phyloP scores from a whole-genome alignment of 1,140 invertebrate genomes.

The Diorhabda sublineata region DNA sequence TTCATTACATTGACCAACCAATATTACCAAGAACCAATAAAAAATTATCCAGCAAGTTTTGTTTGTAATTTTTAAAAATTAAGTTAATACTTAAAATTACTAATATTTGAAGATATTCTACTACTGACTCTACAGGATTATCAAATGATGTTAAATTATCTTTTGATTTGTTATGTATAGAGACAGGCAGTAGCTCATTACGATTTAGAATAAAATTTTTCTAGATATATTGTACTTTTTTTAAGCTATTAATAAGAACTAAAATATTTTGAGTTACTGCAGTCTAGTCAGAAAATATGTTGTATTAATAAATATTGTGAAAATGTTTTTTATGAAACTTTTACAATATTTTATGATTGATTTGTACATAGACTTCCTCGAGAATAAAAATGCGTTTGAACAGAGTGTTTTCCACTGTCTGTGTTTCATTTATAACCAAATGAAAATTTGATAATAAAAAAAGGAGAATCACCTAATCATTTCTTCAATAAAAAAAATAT shows the following conservation, averaged over 20 bases:
- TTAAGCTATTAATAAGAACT: conserved; percentile 25
- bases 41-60: too few species aligned
- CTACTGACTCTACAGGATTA: not conserved
- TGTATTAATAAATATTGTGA: conserved; percentile 34
- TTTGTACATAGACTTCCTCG: conserved; percentile 26
- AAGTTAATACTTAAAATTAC: too few species aligned
- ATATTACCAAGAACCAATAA: too few species aligned
- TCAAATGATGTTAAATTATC: conserved; percentile 33
- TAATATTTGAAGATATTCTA: too few species aligned
- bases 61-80: too few species aligned
- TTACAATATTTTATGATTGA: conserved; percentile 40
- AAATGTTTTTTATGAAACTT: conserved; percentile 35
- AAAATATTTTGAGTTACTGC: conserved; percentile 37
- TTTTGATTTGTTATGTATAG: conserved; percentile 37
- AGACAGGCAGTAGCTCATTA: conserved; percentile 33
- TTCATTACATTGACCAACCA: too few species aligned
- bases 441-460: too few species aligned
- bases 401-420: conserved; percentile 2
- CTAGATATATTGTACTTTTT: conserved; percentile 12
- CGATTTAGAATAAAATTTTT: conserved; percentile 32
- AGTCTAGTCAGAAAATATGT: conserved; percentile 31
- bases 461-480: too few species aligned
- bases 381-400: conserved; percentile 11
- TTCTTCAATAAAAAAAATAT: too few species aligned
- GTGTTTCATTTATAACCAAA: not conserved